These are phyloP conservation scores for Callithrix jacchus DNA, from an alignment of 2,113 vertebrate genomes.

Conservation along the genomic window DNA sequence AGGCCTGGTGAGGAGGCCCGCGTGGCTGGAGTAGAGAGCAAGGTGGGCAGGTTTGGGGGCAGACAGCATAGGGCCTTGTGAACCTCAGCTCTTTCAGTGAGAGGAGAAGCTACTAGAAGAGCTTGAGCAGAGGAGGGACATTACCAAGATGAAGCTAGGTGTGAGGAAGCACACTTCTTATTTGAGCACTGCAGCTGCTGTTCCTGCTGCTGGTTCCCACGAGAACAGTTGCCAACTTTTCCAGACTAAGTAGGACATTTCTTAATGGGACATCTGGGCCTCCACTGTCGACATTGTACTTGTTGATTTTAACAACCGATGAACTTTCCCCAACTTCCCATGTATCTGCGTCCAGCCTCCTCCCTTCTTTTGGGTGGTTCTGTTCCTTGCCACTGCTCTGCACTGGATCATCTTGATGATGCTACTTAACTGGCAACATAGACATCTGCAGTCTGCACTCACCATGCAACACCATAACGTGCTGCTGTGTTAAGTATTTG, in stretches of 20 bases:
- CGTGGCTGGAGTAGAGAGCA: neutral
- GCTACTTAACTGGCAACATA: neutral
- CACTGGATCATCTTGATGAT: neutral
- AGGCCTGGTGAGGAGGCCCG: neutral
- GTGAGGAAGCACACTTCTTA: conserved; percentile 26
- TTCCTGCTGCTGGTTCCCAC: conserved; percentile 61
- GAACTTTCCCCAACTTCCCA: conserved; percentile 14
- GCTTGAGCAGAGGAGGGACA: neutral
- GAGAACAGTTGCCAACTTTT: conserved; percentile 50
- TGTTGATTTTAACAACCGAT: conserved; percentile 55
- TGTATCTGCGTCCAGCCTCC: neutral
- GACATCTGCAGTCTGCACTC: neutral
- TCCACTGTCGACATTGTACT: neutral
- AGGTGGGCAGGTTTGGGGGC: neutral
- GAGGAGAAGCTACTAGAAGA: neutral
- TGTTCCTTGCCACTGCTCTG: neutral
- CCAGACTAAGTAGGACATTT: conserved; percentile 51
- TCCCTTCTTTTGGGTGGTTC: neutral
- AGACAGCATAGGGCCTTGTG: fast-evolving
- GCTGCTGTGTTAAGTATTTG: neutral
- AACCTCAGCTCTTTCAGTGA: neutral
- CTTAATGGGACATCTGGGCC: conserved; percentile 61
- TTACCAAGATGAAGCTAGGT: neutral
- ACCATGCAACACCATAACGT: neutral
- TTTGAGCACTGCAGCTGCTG: conserved; percentile 5